phyloP scores from a whole-genome alignment of 92 coral and sea anemone genomes.

The Epizoanthus illoricatus region DNA sequence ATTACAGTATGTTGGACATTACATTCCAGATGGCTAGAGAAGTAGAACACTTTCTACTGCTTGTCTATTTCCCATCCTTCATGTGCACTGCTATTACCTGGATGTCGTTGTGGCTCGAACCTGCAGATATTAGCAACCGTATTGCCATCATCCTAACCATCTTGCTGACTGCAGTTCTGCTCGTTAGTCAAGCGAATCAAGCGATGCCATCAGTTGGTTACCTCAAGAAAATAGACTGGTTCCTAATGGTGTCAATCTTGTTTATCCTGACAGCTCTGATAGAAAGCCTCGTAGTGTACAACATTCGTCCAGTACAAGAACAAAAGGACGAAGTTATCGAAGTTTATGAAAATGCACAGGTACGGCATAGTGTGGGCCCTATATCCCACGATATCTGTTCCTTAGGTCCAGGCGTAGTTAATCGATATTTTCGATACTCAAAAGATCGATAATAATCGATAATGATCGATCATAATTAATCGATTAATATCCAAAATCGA shows the following conservation, averaged over 20 bases:
- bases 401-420: no score
- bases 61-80: slow-evolving; percentile 27
- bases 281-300: slow-evolving; percentile 27
- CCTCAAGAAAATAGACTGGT: slow-evolving; percentile 25
- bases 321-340: background rate
- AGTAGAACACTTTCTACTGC: slow-evolving; percentile 18
- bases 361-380: background rate
- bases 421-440: no score
- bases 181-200: slow-evolving; percentile 22
- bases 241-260: slow-evolving; percentile 19
- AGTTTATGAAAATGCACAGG: background rate
- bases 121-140: slow-evolving; percentile 26
- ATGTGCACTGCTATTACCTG: slow-evolving; percentile 26
- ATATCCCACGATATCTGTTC: no score
- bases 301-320: background rate
- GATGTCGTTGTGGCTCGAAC: slow-evolving; percentile 24
- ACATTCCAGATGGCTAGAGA: slow-evolving; percentile 20
- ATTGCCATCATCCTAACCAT: slow-evolving; percentile 23
- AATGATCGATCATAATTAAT: no score
- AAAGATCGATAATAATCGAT: no score
- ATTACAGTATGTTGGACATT: slow-evolving; percentile 18
- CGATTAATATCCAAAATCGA: no score
- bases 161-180: slow-evolving; percentile 6
- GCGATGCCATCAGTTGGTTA: slow-evolving; percentile 31
- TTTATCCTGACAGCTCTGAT: slow-evolving; percentile 6